These are phyloP conservation scores for Conomelus anceps DNA, from an alignment of 2,888 invertebrate genomes.

Conservation along the genomic window DNA sequence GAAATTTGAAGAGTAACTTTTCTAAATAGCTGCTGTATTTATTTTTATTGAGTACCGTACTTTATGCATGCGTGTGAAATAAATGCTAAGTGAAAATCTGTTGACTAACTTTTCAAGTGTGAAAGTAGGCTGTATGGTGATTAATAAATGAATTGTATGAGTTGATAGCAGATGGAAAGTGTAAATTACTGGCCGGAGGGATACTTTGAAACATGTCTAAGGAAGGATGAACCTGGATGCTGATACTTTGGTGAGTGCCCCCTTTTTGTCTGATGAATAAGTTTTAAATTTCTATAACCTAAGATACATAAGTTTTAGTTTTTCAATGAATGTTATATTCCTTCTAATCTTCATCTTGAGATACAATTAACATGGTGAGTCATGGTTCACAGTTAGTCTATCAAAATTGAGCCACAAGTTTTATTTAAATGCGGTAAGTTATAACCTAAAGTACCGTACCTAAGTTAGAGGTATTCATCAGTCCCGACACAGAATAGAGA, in stretches of 20 bases:
- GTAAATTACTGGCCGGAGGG: constrained; percentile 15
- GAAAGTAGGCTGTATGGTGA: not conserved
- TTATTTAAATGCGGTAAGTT: no score
- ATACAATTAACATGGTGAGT: no score
- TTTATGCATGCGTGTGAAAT: not conserved
- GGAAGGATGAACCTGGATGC: constrained; percentile 66
- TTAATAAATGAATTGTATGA: not conserved
- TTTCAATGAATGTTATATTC: no score
- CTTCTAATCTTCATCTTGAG: no score
- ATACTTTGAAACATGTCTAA: constrained; percentile 51
- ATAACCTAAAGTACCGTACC: no score
- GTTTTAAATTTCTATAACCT: not conserved
- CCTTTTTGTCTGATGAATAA: not conserved
- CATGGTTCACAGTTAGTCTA: no score
- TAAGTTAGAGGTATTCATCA: no score
- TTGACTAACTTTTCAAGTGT: not conserved
- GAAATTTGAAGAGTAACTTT: not conserved
- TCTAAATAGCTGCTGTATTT: no score
- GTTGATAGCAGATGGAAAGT: not conserved
- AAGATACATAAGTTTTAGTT: no score
- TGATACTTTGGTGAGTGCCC: constrained; percentile 57
- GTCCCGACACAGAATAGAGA: no score
- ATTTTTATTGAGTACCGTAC: no score
- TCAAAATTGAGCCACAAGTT: no score
- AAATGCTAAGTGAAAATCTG: not conserved